Conservation (phyloP, 2,888 invertebrate species). For the Brachyopa scutellaris region DNA sequence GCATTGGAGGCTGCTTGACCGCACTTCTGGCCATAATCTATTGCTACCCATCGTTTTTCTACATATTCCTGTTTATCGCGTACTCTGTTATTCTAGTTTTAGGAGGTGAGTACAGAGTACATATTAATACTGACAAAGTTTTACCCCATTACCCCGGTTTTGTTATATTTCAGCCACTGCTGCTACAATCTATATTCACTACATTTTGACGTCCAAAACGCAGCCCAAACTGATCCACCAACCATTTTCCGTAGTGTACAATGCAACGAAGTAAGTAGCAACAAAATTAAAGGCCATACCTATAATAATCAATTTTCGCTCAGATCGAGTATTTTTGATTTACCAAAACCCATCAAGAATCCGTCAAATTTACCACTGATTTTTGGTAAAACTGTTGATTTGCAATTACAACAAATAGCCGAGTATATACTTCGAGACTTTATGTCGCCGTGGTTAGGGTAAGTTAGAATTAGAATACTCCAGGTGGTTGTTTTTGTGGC, state of each 20-base stretch:
- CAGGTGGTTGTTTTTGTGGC: no score
- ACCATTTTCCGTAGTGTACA: slow-evolving; percentile 79
- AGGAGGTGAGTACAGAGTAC: slow-evolving; percentile 78
- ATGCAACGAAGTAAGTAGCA: slow-evolving; percentile 80
- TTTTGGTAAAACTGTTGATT: slow-evolving; percentile 92
- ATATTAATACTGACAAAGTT: no score
- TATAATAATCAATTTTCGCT: neutral
- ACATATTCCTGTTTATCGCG: slow-evolving; percentile 80
- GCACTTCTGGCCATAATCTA: slow-evolving; percentile 80
- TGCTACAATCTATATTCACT: slow-evolving; percentile 80
- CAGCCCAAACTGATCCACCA: slow-evolving; percentile 78
- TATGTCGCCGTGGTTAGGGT: slow-evolving; percentile 88
- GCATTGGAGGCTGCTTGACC: slow-evolving; percentile 56
- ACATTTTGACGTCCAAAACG: slow-evolving; percentile 80
- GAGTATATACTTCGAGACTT: slow-evolving; percentile 91
- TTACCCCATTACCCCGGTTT: no score
- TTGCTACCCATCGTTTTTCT: slow-evolving; percentile 81
- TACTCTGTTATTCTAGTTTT: slow-evolving; percentile 80
- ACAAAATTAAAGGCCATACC: no score
- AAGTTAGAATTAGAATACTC: slow-evolving; percentile 62
- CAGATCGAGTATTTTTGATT: slow-evolving; percentile 81
- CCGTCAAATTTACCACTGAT: slow-evolving; percentile 88
- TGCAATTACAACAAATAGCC: slow-evolving; percentile 90
- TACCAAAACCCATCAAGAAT: slow-evolving; percentile 81
- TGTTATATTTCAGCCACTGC: slow-evolving; percentile 79